Base-by-base conservation (phyloP, 2,113 vertebrate genomes). In the Hydropotes inermis region DNA sequence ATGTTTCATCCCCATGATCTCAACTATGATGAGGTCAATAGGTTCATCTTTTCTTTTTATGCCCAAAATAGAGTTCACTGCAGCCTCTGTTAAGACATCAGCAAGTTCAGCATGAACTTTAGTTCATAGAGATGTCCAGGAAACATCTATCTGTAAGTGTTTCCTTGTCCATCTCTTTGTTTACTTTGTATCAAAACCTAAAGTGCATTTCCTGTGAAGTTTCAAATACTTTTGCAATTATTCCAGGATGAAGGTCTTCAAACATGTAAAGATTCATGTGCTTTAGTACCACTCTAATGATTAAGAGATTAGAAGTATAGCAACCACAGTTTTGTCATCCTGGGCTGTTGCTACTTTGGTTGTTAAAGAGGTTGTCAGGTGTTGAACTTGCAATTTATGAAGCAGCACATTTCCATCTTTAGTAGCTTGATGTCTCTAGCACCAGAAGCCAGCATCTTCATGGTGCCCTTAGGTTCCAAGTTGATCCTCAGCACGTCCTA, bases 311-410 rank as follows among this genome's bases (percentile, higher is more conserved):
- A 9, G 99, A 99, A 15, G 99, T 99, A 99, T 99, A 39, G 99
- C 99, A 25, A 99, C 99, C 58, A 99, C 99, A 21, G 99, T 99
- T 97, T 99, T 99, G 98, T 99, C 99, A 98, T 99, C 99, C 98
- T 99, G 99, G 0, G 99, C 99, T 1, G 99, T 99, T 10, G 99
- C 99, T 76, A 99, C 99, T 98, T 99, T 99, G 4, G 99, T 99
- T 94, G 99, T 99, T 97, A 99, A 98, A 15, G 99, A 99, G 5
- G 99, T 99, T 6, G 99, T 99, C 3, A 99, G 99, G 97, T 99
- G 99, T 97, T 99, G 99, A 98, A 99, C 99, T 99, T 99, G 99
- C 99, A 99, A 99, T 96, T 99, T 99, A 52, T 99, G 99, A 96
- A 99, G 98, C 97, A 99, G 98, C 91, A 99, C 99, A 90, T 99